A percentile compares a stretch with the other conserved stretches of the same genome.
These are phyloP conservation scores for Conger conger DNA, from an alignment of 2,113 vertebrate species.

Conservation along the genomic window DNA sequence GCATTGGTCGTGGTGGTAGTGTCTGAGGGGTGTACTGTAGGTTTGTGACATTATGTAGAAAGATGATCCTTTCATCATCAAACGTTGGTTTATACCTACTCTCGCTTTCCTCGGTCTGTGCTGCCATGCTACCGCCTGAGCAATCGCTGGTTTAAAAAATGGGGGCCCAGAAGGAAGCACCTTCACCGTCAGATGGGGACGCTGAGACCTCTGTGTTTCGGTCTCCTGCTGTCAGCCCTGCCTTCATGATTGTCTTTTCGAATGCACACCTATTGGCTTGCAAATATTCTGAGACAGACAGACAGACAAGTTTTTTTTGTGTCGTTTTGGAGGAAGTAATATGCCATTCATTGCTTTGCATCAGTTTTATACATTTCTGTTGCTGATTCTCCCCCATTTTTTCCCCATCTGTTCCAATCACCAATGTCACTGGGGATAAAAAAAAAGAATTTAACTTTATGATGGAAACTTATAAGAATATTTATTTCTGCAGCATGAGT, in stretches of 20 bases:
- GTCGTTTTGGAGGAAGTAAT: slow-evolving; percentile 44
- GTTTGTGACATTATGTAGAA: too few relatives aligned
- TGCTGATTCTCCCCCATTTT: too few relatives aligned
- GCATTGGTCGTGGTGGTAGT: too few relatives aligned
- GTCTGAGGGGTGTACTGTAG: too few relatives aligned
- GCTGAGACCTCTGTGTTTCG: neutral
- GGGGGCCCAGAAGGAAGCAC: neutral
- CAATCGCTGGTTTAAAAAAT: neutral
- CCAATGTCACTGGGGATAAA: too few relatives aligned
- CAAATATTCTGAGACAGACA: neutral
- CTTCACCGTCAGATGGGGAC: neutral
- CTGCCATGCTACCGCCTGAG: neutral
- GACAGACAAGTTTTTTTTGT: too few relatives aligned
- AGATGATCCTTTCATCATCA: too few relatives aligned
- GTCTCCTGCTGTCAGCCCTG: neutral
- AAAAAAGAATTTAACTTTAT: too few relatives aligned
- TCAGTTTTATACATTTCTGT: too few relatives aligned
- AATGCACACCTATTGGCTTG: neutral
- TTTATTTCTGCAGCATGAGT: too few relatives aligned
- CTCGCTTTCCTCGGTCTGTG: neutral
- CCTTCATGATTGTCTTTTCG: neutral
- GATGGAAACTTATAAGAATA: too few relatives aligned
- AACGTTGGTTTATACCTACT: neutral
- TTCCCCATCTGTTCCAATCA: too few relatives aligned
- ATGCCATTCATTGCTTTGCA: slow-evolving; percentile 50